Percentiles rank a stretch among this genome's conserved stretches.
phyloP scores from a whole-genome alignment of 2,113 vertebrate species.

The Hyla sarda region DNA sequence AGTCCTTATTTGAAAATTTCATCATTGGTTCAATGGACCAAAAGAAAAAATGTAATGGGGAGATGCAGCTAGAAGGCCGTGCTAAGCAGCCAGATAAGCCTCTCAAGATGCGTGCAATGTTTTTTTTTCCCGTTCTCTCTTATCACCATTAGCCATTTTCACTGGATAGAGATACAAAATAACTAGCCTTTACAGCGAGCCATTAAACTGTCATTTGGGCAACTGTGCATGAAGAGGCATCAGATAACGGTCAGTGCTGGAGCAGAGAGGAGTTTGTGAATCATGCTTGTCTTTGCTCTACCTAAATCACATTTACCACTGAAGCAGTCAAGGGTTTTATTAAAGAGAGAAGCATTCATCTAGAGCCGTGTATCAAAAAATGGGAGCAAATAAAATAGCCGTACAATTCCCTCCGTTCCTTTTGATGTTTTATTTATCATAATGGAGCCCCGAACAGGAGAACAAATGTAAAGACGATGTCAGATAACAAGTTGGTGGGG shows the following conservation, averaged over 20 bases:
- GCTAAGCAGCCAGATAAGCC: constrained; percentile 65
- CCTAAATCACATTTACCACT: constrained; percentile 85
- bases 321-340: constrained; percentile 85
- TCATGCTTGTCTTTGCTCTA: constrained; percentile 80
- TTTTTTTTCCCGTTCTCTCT: constrained; percentile 69
- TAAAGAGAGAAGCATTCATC: constrained; percentile 81
- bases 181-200: constrained; percentile 77
- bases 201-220: constrained; percentile 82
- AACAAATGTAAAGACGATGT: constrained; percentile 67
- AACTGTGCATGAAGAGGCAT: constrained; percentile 80
- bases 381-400: constrained; percentile 75
- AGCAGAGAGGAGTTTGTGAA: constrained; percentile 81
- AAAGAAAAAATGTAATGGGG: constrained; percentile 71
- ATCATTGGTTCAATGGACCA: constrained; percentile 70
- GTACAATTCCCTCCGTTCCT: constrained; percentile 71
- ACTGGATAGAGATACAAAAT: constrained; percentile 78
- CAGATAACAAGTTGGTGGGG: constrained; percentile 65
- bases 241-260: constrained; percentile 77
- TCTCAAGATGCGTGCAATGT: constrained; percentile 69
- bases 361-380: constrained; percentile 78
- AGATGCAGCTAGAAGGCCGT: constrained; percentile 62
- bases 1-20: constrained; percentile 72
- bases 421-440: constrained; percentile 77
- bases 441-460: constrained; percentile 70
- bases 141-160: constrained; percentile 78